Conservation (phyloP, 1,140 invertebrate genomes). For the Trichonephila clavipes region DNA sequence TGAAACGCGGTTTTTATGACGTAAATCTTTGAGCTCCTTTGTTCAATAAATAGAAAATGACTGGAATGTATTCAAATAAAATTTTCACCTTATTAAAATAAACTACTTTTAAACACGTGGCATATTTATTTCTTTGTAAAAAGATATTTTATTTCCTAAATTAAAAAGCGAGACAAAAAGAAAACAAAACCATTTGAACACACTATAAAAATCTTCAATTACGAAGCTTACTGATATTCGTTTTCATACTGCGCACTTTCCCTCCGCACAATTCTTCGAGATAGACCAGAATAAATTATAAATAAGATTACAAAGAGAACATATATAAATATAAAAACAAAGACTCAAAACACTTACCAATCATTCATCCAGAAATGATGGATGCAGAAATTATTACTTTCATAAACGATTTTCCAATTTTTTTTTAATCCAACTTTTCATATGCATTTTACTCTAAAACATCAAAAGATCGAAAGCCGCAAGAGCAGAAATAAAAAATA, state of each 20-base stretch:
- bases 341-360: neutral
- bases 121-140: too few relatives aligned
- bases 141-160: too few relatives aligned
- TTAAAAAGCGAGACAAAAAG: too few relatives aligned
- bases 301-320: neutral
- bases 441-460: neutral
- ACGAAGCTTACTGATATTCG: neutral
- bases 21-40: too few relatives aligned
- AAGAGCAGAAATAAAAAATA: neutral
- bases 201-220: too few relatives aligned
- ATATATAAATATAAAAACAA: neutral
- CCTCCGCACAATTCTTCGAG: neutral
- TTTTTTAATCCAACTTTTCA: neutral
- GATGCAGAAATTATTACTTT: neutral
- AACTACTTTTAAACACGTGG: too few relatives aligned
- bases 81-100: too few relatives aligned
- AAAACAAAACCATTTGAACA: too few relatives aligned
- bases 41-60: too few relatives aligned
- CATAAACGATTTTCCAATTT: neutral
- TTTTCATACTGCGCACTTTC: slow-evolving; percentile 5
- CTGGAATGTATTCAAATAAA: too few relatives aligned
- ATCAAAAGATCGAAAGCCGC: neutral
- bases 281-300: too few relatives aligned
- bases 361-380: neutral
- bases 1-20: too few relatives aligned